phyloP scores from a whole-genome alignment of 2,888 invertebrate genomes.

The Agonopterix heracliana region DNA sequence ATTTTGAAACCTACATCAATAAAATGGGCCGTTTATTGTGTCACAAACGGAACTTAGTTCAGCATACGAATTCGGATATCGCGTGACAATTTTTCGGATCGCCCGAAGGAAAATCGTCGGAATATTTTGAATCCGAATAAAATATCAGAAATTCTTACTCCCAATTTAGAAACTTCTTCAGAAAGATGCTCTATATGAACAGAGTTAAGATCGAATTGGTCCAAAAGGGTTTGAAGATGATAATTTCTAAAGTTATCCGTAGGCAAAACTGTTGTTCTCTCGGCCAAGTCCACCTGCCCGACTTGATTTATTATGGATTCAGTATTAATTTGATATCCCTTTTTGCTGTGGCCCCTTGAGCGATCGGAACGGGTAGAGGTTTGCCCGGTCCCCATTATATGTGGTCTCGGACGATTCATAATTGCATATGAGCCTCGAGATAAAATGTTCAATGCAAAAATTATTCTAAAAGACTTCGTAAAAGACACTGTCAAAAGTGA shows the following conservation, averaged over 20 bases:
- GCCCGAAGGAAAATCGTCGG: conserved; percentile 23
- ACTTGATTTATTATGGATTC: conserved; percentile 76
- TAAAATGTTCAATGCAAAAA: conserved; percentile 57
- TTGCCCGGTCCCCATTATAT: conserved; percentile 65
- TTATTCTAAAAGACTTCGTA: conserved; percentile 31
- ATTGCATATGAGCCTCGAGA: conserved; percentile 68
- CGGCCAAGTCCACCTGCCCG: conserved; percentile 69
- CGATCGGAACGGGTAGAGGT: conserved; percentile 61
- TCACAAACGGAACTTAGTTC: conserved; percentile 4
- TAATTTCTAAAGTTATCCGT: conserved; percentile 69
- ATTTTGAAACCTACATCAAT: conserved; percentile 2
- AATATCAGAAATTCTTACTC: conserved; percentile 47
- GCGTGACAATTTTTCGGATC: conserved; percentile 33
- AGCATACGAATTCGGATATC: conserved; percentile 22
- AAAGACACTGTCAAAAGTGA: conserved; percentile 12
- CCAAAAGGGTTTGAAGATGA: conserved; percentile 39
- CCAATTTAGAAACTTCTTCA: conserved; percentile 16
- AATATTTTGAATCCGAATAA: conserved; percentile 27
- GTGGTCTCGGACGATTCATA: conserved; percentile 67
- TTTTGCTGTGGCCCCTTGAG: conserved; percentile 71
- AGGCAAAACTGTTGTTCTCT: conserved; percentile 65
- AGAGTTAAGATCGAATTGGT: conserved; percentile 18
- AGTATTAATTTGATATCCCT: conserved; percentile 76
- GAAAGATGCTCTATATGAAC: background rate
- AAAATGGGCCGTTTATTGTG: conserved; percentile 6